Conservation (phyloP, 2,113 vertebrate species). For the Terrapene triunguis region DNA sequence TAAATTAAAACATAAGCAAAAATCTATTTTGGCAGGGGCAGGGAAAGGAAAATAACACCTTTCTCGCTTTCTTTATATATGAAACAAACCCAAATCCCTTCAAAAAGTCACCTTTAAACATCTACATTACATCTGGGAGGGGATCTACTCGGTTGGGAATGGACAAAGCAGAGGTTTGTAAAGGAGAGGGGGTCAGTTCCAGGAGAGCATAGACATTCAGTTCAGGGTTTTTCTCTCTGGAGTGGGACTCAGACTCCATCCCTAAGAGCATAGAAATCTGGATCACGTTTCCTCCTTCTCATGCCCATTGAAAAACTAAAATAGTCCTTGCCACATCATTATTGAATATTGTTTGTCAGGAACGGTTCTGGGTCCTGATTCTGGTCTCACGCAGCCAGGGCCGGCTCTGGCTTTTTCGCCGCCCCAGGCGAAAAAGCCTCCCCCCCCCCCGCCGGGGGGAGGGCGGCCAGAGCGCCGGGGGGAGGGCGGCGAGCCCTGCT, state of each 20-base stretch:
- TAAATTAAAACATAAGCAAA: accelerated
- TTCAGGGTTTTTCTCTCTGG: background rate
- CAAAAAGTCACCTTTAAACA: background rate
- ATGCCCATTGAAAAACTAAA: background rate
- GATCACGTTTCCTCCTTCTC: background rate
- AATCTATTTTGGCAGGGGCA: background rate
- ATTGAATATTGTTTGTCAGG: background rate
- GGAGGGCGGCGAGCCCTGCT: too few relatives aligned
- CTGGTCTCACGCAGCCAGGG: background rate
- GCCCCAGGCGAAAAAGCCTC: too few relatives aligned
- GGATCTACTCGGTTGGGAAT: background rate
- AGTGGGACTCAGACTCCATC: background rate
- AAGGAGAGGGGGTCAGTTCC: background rate
- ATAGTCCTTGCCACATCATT: background rate
- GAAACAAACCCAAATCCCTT: background rate
- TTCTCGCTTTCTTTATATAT: accelerated
- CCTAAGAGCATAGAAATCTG: background rate
- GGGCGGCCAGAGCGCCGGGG: too few relatives aligned
- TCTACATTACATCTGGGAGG: background rate
- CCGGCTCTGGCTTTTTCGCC: too few relatives aligned
- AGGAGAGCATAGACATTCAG: background rate
- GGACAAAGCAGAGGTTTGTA: background rate
- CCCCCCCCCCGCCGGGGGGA: too few relatives aligned
- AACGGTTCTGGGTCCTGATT: background rate
- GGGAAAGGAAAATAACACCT: background rate